These are phyloP conservation scores for Pelusios castaneus DNA, from an alignment of 2,113 vertebrate species.

Conservation along the genomic window DNA sequence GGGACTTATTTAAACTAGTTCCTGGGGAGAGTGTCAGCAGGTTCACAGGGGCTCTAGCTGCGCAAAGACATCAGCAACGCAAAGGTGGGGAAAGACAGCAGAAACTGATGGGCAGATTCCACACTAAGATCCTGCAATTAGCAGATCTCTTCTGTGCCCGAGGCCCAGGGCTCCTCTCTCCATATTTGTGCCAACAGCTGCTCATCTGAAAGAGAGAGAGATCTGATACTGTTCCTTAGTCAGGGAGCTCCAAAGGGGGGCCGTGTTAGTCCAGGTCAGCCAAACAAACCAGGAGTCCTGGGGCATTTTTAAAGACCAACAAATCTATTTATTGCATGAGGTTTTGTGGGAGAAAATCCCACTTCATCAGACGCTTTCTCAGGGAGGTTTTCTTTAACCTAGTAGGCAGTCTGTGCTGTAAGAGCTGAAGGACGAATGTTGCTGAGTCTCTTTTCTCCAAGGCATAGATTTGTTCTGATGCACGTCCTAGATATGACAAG, in stretches of 20 bases:
- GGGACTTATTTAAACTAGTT: not conserved
- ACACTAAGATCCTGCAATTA: not conserved
- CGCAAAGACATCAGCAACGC: not conserved
- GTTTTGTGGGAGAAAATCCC: too few relatives aligned
- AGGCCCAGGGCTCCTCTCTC: not conserved
- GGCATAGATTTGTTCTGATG: not conserved
- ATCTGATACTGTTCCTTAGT: not conserved
- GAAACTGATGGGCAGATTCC: not conserved
- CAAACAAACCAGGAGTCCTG: too few relatives aligned
- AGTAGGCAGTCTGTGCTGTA: not conserved
- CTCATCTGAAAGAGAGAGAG: not conserved
- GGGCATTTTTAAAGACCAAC: too few relatives aligned
- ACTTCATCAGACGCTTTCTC: too few relatives aligned
- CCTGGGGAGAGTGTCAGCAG: not conserved
- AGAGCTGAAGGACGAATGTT: not conserved
- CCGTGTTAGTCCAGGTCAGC: too few relatives aligned
- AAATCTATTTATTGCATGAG: too few relatives aligned
- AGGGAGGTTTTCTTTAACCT: not conserved
- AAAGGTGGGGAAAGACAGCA: not conserved
- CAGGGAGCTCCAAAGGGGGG: too few relatives aligned
- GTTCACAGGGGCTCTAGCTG: not conserved
- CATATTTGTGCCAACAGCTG: not conserved
- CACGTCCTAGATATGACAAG: not conserved
- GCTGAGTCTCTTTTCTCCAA: not conserved
- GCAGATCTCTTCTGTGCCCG: not conserved